Base-by-base conservation (phyloP, 2,888 invertebrate genomes). In the Drosophila cracens region DNA sequence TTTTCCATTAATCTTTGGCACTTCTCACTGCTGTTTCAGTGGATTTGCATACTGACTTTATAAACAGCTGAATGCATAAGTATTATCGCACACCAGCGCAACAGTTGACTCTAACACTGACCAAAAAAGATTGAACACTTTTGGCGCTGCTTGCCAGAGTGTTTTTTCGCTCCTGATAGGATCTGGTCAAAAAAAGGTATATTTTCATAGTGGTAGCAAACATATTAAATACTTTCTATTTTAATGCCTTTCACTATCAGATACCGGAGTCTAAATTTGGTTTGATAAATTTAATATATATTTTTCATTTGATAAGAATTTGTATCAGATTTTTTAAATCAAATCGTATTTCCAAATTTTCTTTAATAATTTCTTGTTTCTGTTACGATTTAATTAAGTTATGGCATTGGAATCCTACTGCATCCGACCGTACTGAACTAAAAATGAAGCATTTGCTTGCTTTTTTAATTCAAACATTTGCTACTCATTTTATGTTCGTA, bases 1-100 rank as follows among this genome's bases (percentile, higher is more conserved):
- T 87, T 87, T 85, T 74, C 72, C 83, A 86, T 90, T 85, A 87
- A 85, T 90, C 85, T 82, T 89, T 77, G 61, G 80, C 83, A 85
- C 72, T 82, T 85, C 67, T 76, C 82, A 62, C 79, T 75, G 83
- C 74, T 83, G 70, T 62, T 65, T n/a, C 43, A 51, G 21, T 43
- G 83, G 86, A 89, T 85, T 85, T 85, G 86, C 90, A 85, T 85
- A 87, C 65, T 67, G 73, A 69, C 70, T 87, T 66, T 59, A 70
- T 74, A 80, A 80, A 60, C 81, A 80, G 64, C 53, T 70, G 74
- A 70, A 74, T 82, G 49, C 73, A 81, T 76, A 81, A 79, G 61
- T 67, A 54, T 60, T 56, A 27, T 59, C 25, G 48, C 27, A 31
- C 40, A 36, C 18, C 60, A 48, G 53, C 46, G 67, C 80, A 74